These are phyloP conservation scores for Dorcus hopei DNA, from an alignment of 2,888 invertebrate species.

Conservation along the genomic window DNA sequence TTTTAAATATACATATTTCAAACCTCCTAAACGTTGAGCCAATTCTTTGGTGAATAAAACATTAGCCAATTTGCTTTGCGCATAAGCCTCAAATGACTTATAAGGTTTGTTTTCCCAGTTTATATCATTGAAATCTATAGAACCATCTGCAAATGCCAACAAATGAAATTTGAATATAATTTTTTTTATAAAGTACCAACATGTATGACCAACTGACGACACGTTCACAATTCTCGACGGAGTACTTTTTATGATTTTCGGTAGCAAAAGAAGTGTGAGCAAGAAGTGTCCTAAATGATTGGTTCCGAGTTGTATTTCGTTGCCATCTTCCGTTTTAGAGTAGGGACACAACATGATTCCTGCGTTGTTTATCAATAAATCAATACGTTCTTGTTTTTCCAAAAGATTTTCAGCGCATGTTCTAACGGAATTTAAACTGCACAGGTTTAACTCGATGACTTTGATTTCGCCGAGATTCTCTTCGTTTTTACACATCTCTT, in stretches of 20 bases:
- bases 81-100: conserved; percentile 63
- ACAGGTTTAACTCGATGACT: conserved; percentile 48
- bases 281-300: conserved; percentile 57
- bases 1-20: neutral
- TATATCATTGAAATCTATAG: conserved; percentile 65
- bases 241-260: conserved; percentile 52
- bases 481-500: conserved; percentile 37
- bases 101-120: conserved; percentile 68
- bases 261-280: conserved; percentile 48
- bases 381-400: conserved; percentile 52
- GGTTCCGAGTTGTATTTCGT: conserved; percentile 64
- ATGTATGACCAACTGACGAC: conserved; percentile 43
- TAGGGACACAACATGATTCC: conserved; percentile 65
- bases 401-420: conserved; percentile 45
- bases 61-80: conserved; percentile 77
- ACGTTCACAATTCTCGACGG: conserved; percentile 53
- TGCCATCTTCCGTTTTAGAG: conserved; percentile 59
- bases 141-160: conserved; percentile 44
- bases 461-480: conserved; percentile 45
- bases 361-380: conserved; percentile 68
- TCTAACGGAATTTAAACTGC: conserved; percentile 44
- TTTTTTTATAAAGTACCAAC: conserved; percentile 21
- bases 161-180: too few species aligned
- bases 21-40: conserved; percentile 50
- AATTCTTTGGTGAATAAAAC: conserved; percentile 70